A percentile compares a stretch with the other conserved stretches of the same genome.
These are phyloP conservation scores for Origma solitaria DNA, from an alignment of 2,113 vertebrate species.

Conservation along the genomic window DNA sequence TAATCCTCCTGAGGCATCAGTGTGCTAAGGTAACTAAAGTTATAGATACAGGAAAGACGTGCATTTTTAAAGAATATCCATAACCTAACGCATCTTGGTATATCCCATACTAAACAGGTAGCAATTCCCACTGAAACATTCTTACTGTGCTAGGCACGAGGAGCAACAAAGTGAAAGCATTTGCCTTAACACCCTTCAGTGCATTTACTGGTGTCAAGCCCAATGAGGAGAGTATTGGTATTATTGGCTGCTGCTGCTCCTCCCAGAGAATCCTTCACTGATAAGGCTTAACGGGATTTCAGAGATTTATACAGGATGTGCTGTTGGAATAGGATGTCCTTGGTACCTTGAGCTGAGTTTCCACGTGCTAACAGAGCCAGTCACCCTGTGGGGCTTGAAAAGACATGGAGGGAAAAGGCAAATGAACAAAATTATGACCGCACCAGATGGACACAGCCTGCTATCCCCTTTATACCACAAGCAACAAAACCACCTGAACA, in stretches of 20 bases:
- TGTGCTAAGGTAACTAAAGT: slow-evolving; percentile 61
- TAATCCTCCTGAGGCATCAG: slow-evolving; percentile 64
- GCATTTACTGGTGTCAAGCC: accelerated
- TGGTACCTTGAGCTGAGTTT: slow-evolving; percentile 30
- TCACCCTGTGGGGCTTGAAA: slow-evolving; percentile 56
- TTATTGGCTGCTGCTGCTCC: neutral
- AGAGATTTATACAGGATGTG: slow-evolving; percentile 27
- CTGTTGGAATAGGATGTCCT: slow-evolving; percentile 35
- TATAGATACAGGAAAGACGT: neutral
- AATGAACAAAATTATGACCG: slow-evolving; percentile 58
- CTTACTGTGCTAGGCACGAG: slow-evolving; percentile 45
- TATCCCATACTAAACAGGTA: slow-evolving; percentile 43
- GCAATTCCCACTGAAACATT: neutral
- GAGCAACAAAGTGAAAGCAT: slow-evolving; percentile 5
- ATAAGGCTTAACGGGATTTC: slow-evolving; percentile 65
- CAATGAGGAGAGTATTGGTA: neutral
- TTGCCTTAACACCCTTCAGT: slow-evolving; percentile 52
- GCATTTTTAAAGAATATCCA: slow-evolving; percentile 62
- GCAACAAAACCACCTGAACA: neutral
- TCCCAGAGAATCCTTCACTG: slow-evolving; percentile 23
- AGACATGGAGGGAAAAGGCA: neutral
- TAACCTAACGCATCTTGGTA: slow-evolving; percentile 66
- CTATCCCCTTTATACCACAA: slow-evolving; percentile 19
- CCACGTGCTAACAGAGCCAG: slow-evolving; percentile 57
- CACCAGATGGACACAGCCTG: slow-evolving; percentile 40